Evolutionary conservation across 2,797 vertebrate genomes (phyloP), one percentile per base, ranked within the genome.

Genomic region (Pseudopleuronectes americanus): DNA sequence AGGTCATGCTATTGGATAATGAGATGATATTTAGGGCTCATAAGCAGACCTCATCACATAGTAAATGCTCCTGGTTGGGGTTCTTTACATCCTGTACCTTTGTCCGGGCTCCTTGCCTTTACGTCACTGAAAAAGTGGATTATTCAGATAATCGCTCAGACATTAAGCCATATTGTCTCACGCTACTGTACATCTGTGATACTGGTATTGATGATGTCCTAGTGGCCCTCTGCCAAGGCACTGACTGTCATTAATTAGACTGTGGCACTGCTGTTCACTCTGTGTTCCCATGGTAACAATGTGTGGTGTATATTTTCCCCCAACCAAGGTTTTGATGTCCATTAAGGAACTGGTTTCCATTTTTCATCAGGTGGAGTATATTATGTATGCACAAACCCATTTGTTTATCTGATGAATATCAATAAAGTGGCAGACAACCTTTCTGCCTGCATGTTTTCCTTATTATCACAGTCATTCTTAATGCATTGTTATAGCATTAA

Each of bases 271-370:
- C 90, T 88, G 90, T 90, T 90, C 88, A 24, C 76, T 88, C 86
- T 76, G 84, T 85, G 91, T 94, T 94, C 78, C 93, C 92, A 93
- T 94, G 92, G 92, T 87, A 91, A 94, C 92, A 76, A 79, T 87
- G 83, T 83, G 76, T 84, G 78, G 87, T 87, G 85, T 92, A 84
- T 89, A 75, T 81, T 84, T 80, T 71, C 83, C 71, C 68, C 76
- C 56, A 86, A 33, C 71, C 68, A 57, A 68, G 71, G 80, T 80
- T 79, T 79, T 65, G 45, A 81, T 66, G 80, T 87, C 87, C 80
- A 81, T 87, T 77, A 87, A 88, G 80, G 59, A 74, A 71, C 77
- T 71, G 76, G 72, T 84, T 84, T 84, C 69, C 66, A 57, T 88
- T 83, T 84, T 81, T 12, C 63, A 77, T 74, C 55, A 68, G 65